Conservation (phyloP, 2,113 vertebrate genomes). For the Cyprinodon tularosa region DNA sequence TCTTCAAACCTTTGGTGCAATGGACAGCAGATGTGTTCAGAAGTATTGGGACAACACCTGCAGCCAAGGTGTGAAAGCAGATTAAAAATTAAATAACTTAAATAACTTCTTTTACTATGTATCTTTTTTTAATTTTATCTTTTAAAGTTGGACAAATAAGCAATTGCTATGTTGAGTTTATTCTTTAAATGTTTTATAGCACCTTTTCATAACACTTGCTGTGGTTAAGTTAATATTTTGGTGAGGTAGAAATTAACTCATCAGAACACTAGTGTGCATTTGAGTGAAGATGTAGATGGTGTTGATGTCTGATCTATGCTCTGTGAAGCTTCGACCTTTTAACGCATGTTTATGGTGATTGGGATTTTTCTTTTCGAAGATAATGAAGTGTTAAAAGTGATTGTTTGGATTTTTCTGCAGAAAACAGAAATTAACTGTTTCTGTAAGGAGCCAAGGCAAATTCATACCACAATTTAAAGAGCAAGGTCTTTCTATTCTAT, state of each 20-base stretch:
- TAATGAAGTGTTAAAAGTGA: too few species aligned
- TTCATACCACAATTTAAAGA: too few species aligned
- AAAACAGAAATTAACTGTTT: too few species aligned
- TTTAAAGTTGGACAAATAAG: neutral
- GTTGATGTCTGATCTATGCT: neutral
- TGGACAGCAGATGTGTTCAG: conserved; percentile 36
- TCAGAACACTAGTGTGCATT: too few species aligned
- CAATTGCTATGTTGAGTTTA: neutral
- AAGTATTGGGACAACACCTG: conserved; percentile 40
- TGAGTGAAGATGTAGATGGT: neutral
- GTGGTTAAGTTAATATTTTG: neutral
- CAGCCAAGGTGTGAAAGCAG: conserved; percentile 19
- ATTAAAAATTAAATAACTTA: conserved; percentile 58
- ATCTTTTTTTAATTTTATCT: neutral
- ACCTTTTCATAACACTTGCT: neutral
- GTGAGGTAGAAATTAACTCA: neutral
- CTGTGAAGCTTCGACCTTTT: neutral
- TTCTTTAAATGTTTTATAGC: neutral
- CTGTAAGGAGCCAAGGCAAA: too few species aligned
- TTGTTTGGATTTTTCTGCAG: too few species aligned
- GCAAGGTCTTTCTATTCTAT: too few species aligned
- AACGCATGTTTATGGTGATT: neutral
- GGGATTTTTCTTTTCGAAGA: too few species aligned
- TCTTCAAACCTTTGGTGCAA: conserved; percentile 31
- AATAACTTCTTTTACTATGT: neutral